phyloP scores from a whole-genome alignment of 1,140 invertebrate genomes.

The Bilobella aurantiaca region DNA sequence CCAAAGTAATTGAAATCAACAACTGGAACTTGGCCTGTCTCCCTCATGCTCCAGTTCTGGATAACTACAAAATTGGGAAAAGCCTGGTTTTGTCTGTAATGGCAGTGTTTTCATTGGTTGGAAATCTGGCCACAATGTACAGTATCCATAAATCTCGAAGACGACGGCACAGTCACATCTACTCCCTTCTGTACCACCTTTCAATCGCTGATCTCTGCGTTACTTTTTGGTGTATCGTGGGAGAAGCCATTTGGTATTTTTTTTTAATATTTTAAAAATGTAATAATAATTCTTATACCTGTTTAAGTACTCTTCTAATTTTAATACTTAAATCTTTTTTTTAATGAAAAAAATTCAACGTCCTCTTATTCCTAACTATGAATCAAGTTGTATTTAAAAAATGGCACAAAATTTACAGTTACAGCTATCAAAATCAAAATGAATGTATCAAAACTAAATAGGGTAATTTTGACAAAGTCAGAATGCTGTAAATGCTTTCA shows the following conservation, averaged over 20 bases:
- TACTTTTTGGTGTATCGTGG: slow-evolving; percentile 64
- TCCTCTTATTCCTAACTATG: no score
- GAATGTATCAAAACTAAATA: no score
- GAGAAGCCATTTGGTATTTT: slow-evolving; percentile 60
- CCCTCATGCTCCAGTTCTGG: slow-evolving; percentile 54
- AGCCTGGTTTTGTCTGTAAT: slow-evolving; percentile 55
- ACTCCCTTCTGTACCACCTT: slow-evolving; percentile 63
- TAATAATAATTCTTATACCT: neutral
- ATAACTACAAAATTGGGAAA: slow-evolving; percentile 48
- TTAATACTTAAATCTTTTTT: no score
- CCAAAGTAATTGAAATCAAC: neutral
- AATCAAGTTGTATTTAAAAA: no score
- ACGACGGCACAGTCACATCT: slow-evolving; percentile 57
- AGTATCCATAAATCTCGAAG: slow-evolving; percentile 48
- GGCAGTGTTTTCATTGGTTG: slow-evolving; percentile 58
- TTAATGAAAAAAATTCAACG: no score
- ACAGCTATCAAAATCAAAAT: no score
- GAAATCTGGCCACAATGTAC: slow-evolving; percentile 61
- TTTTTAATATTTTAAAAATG: neutral
- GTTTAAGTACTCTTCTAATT: no score
- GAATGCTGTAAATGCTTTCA: no score
- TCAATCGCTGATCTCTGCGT: slow-evolving; percentile 57
- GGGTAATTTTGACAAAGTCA: no score
- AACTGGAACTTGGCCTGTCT: slow-evolving; percentile 44
- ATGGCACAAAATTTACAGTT: no score